These are phyloP conservation scores for Dasyornis broadbenti DNA, from an alignment of 2,113 vertebrate genomes.

Conservation along the genomic window DNA sequence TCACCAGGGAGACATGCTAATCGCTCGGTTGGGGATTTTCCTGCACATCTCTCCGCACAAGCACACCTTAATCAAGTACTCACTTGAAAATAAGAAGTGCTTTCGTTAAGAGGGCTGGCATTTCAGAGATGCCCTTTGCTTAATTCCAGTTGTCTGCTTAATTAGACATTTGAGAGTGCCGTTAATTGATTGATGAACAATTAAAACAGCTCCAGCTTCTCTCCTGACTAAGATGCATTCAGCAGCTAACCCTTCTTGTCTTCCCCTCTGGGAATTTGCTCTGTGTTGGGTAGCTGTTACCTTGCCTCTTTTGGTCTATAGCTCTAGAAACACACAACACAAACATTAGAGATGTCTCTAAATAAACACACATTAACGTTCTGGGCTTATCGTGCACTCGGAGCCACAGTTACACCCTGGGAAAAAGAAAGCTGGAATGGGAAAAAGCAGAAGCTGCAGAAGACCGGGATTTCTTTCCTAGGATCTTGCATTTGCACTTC, in stretches of 20 bases:
- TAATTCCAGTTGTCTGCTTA: constrained; percentile 69
- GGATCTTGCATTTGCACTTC: neutral
- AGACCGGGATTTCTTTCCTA: neutral
- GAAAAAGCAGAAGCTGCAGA: neutral
- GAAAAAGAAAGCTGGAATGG: neutral
- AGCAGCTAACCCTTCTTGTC: constrained; percentile 21
- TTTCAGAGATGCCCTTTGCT: constrained; percentile 66
- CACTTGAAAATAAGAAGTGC: constrained; percentile 50
- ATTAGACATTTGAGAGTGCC: constrained; percentile 60
- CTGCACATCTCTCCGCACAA: neutral
- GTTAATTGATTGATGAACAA: constrained; percentile 72
- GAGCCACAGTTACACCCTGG: neutral
- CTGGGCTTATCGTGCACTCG: neutral
- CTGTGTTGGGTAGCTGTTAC: constrained; percentile 32
- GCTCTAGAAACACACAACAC: constrained; percentile 41
- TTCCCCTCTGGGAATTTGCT: constrained; percentile 30
- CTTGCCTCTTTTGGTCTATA: constrained; percentile 53
- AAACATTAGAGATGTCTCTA: constrained; percentile 33
- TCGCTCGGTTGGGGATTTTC: neutral
- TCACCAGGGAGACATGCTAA: neutral
- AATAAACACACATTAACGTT: constrained; percentile 23
- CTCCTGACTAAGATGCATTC: constrained; percentile 53
- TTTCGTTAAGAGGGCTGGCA: constrained; percentile 22
- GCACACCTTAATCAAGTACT: constrained; percentile 64
- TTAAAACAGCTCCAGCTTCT: constrained; percentile 57